A percentile compares a stretch with the other conserved stretches of the same genome.
Conservation (phyloP, 1,140 invertebrate genomes). For the Antheraea mylitta region DNA sequence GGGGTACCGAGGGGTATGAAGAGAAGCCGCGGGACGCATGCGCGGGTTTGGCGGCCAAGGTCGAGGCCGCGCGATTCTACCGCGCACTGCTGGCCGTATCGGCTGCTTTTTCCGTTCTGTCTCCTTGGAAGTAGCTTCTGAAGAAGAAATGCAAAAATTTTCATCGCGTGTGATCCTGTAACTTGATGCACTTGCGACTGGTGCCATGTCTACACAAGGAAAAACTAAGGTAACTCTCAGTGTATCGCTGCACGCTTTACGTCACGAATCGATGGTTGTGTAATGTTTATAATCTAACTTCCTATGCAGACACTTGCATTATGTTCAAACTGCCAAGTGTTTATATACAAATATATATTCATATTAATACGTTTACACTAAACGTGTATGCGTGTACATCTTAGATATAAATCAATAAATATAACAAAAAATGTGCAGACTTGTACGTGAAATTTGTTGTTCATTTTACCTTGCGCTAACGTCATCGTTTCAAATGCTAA, state of each 20-base stretch:
- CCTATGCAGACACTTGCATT: slow-evolving; percentile 13
- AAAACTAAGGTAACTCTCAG: neutral
- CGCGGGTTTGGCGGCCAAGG: slow-evolving; percentile 76
- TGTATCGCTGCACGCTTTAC: neutral
- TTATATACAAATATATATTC: slow-evolving; percentile 5
- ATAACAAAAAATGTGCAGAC: neutral
- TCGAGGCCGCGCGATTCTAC: slow-evolving; percentile 74
- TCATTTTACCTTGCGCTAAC: slow-evolving; percentile 48
- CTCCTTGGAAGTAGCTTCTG: slow-evolving; percentile 56
- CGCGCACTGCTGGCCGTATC: slow-evolving; percentile 69
- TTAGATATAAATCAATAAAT: neutral
- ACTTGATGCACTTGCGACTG: slow-evolving; percentile 15
- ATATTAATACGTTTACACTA: neutral
- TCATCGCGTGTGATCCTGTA: slow-evolving; percentile 52
- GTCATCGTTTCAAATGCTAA: slow-evolving; percentile 54
- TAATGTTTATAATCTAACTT: slow-evolving; percentile 55
- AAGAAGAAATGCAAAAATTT: slow-evolving; percentile 63
- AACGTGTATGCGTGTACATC: neutral
- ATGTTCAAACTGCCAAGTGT: neutral
- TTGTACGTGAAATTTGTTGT: slow-evolving; percentile 41
- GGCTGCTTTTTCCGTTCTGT: slow-evolving; percentile 51
- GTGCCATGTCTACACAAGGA: neutral
- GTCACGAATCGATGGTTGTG: slow-evolving; percentile 32
- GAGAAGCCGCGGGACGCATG: slow-evolving; percentile 66
- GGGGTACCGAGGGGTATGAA: slow-evolving; percentile 33